A percentile compares a stretch with the other conserved stretches of the same genome.
phyloP scores from a whole-genome alignment of 1,140 invertebrate genomes.

The Sesamia nonagrioides region DNA sequence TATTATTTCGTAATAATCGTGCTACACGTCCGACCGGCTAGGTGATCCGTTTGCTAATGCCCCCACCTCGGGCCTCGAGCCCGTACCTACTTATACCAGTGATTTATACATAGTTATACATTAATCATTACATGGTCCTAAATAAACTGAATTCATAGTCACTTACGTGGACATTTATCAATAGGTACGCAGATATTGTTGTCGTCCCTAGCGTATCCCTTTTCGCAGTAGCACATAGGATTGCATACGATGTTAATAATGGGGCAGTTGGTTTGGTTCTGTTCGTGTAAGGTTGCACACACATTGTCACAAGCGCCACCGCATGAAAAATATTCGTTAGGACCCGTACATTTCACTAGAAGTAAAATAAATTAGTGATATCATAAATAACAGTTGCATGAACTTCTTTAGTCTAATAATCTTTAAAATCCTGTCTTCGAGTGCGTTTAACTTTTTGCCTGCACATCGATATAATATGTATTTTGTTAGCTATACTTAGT shows the following conservation, averaged over 20 bases:
- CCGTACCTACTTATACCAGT: too few relatives aligned
- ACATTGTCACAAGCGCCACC: constrained; percentile 85
- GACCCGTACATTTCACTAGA: constrained; percentile 54
- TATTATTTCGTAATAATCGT: too few relatives aligned
- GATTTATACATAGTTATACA: too few relatives aligned
- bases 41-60: too few relatives aligned
- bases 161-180: constrained; percentile 61
- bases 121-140: too few relatives aligned
- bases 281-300: constrained; percentile 79
- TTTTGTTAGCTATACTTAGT: too few relatives aligned
- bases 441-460: too few relatives aligned
- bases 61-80: too few relatives aligned
- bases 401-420: too few relatives aligned
- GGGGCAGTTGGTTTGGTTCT: constrained; percentile 70
- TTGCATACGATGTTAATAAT: constrained; percentile 83
- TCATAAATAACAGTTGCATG: too few relatives aligned
- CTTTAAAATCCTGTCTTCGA: background rate
- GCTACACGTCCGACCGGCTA: too few relatives aligned
- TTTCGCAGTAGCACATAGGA: constrained; percentile 84
- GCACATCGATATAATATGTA: too few relatives aligned
- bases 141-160: background rate
- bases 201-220: constrained; percentile 81
- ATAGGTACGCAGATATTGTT: constrained; percentile 79
- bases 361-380: background rate
- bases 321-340: constrained; percentile 76